Base-by-base conservation (phyloP, 1,140 invertebrate genomes). In the Papilio glaucus region DNA sequence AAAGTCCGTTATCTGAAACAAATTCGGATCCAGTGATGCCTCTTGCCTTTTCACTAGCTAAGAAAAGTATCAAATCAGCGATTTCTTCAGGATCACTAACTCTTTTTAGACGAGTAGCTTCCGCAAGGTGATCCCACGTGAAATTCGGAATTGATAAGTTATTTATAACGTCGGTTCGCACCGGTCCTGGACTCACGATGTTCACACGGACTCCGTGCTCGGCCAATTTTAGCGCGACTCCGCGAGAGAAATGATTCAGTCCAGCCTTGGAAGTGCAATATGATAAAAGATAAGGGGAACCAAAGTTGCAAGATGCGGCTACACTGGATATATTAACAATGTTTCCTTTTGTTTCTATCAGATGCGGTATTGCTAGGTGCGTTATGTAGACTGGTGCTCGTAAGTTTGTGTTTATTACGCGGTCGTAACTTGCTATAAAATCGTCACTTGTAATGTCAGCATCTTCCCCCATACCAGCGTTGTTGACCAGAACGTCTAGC, bases 401-500 rank as follows among this genome's bases (percentile, higher is more conserved):
- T 4, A 97, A 94, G 88, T 97, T 97, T 0, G 39, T 45, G 0
- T 65, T 76, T 13, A 75, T 72, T 4, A 72, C 15, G 13, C 37
- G 61, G 72, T 77, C 77, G 42, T 71, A 76, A 3, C 18, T 29
- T 21, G 73, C 49, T 42, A 78, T 45, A 39, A 74, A 65, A 26
- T 70, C 65, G 7, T 67, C 26, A 45, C 24, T 45, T n/a, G 29
- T 33, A 45, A 67, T 67, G 9, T 72, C 72, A 18, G 68, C 38
- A 7, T 45, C 95, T 13, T 62, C 10, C 84, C 96, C 96, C 21
- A 85, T 89, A 18, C 96, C 96, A 70, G 96, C 96, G 93, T 95
- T 96, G 81, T 97, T 97, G 0, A 97, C 90, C 21, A 96, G 81
- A 53, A 96, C 89, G 85, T 96, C 95, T 13, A 96, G 75, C 84